Evolutionary conservation across 2,888 invertebrate species (phyloP).

Genomic region (Luperina nickerlii): DNA sequence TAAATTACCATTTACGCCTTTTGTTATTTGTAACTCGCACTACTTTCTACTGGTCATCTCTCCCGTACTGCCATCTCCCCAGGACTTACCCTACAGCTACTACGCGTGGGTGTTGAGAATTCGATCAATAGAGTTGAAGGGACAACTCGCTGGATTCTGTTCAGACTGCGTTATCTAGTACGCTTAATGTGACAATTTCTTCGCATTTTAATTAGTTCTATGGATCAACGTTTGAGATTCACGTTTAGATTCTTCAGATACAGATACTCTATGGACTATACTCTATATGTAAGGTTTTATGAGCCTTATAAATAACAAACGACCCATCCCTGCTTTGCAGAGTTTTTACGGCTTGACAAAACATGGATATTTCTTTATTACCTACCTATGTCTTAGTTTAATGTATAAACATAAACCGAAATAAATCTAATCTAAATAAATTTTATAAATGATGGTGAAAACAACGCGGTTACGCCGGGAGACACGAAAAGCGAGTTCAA

Average conservation of each 20-base stretch:
- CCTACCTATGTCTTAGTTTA: background rate
- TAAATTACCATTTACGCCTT: no score
- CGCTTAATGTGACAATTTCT: background rate
- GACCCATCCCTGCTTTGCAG: background rate
- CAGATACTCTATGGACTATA: background rate
- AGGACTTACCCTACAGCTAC: background rate
- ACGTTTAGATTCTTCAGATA: background rate
- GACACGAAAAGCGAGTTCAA: background rate
- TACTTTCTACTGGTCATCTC: no score
- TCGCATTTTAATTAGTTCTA: background rate
- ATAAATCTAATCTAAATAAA: no score
- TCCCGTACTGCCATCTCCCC: no score
- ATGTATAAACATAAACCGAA: background rate
- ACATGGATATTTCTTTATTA: background rate
- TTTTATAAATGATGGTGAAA: background rate
- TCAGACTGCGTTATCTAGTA: background rate
- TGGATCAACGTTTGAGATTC: background rate
- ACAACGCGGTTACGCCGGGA: background rate
- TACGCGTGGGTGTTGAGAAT: slow-evolving; percentile 15
- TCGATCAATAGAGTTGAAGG: slow-evolving; percentile 38
- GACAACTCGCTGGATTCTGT: background rate
- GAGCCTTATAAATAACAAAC: no score
- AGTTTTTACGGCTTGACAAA: background rate
- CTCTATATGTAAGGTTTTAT: background rate
- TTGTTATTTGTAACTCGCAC: no score